Evolutionary conservation across 2,113 vertebrate genomes (phyloP).

Genomic region (Motacilla tschutschensis): DNA sequence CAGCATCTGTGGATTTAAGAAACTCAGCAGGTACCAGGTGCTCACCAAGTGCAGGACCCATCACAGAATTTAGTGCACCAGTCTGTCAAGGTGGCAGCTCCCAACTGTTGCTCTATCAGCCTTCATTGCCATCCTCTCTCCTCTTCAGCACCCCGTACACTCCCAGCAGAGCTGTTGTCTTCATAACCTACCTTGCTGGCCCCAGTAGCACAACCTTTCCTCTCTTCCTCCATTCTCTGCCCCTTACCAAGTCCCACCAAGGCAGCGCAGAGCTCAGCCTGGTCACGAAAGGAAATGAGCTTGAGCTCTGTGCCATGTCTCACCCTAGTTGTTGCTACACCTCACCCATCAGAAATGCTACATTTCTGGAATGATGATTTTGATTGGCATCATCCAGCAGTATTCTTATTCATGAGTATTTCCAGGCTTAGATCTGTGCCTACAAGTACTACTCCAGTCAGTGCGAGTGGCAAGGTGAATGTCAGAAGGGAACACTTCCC

Average conservation of each 20-base stretch:
- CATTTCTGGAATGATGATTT: background rate
- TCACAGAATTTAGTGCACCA: background rate
- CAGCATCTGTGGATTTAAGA: background rate
- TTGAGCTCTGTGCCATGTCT: background rate
- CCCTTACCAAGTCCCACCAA: background rate
- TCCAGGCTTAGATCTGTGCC: background rate
- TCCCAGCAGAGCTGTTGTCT: background rate
- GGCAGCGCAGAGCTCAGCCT: background rate
- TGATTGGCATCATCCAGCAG: background rate
- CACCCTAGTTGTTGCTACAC: background rate
- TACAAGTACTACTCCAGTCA: background rate
- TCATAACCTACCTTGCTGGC: background rate
- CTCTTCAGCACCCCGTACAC: background rate
- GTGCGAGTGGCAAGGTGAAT: background rate
- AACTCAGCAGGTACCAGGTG: background rate
- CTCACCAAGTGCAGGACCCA: background rate
- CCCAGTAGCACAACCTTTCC: background rate
- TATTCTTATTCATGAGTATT: background rate
- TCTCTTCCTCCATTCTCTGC: background rate
- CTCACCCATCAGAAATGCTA: slow-evolving; percentile 8
- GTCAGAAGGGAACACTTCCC: background rate
- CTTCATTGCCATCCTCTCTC: background rate
- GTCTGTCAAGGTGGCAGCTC: background rate
- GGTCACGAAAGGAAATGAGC: background rate
- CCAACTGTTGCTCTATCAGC: background rate